A percentile compares a stretch with the other conserved stretches of the same genome.
phyloP scores from a whole-genome alignment of 64 coral and sea anemone genomes.

The Trachythela sp. region DNA sequence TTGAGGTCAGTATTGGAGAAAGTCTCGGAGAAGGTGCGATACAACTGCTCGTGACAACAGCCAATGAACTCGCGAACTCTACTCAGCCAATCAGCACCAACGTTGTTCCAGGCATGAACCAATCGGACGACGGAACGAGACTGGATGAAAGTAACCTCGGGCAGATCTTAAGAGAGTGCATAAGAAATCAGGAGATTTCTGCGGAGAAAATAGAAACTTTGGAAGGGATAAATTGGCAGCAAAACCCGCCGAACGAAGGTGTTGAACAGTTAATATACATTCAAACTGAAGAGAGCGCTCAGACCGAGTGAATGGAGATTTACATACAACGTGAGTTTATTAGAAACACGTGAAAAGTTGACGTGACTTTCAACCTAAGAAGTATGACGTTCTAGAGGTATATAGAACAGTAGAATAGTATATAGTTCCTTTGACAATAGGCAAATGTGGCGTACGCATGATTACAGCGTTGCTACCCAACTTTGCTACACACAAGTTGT shows the following conservation, averaged over 20 bases:
- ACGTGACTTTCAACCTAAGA: neutral
- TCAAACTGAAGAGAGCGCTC: neutral
- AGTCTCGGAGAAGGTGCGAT: neutral
- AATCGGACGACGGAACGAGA: neutral
- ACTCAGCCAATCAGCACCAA: neutral
- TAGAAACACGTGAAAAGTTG: neutral
- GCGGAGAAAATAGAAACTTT: neutral
- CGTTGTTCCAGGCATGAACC: neutral
- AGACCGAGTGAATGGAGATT: neutral
- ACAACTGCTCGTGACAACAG: neutral
- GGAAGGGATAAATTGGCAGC: neutral
- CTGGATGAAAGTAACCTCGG: neutral
- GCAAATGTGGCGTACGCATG: too few species aligned
- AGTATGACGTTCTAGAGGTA: too few species aligned
- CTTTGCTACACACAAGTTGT: too few species aligned
- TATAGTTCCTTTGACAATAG: too few species aligned
- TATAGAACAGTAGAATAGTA: too few species aligned
- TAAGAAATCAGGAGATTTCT: neutral
- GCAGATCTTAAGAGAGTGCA: neutral
- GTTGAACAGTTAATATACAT: constrained; percentile 1
- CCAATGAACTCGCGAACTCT: neutral
- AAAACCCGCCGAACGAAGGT: neutral
- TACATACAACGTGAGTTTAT: neutral
- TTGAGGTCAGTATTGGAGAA: neutral
- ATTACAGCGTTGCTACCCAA: too few species aligned